A percentile compares a stretch with the other conserved stretches of the same genome.
Conservation (phyloP, 2,888 invertebrate genomes). For the Seira musarum region DNA sequence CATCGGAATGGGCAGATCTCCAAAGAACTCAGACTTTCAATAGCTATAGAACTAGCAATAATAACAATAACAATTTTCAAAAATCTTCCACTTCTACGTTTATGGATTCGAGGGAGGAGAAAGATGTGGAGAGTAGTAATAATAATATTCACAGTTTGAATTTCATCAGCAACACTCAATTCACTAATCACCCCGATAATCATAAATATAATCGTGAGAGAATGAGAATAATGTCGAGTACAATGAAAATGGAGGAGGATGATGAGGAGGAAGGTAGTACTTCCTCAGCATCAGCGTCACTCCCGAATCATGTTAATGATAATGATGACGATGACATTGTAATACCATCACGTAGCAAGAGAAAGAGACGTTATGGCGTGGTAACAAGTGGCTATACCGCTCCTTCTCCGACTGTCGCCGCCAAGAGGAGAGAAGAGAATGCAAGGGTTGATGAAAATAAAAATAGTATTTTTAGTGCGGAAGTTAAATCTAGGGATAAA, state of each 20-base stretch:
- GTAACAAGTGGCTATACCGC: conserved; percentile 28
- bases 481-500: too few relatives aligned
- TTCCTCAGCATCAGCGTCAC: conserved; percentile 28
- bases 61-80: conserved; percentile 8
- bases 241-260: neutral
- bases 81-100: neutral
- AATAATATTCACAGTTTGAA: conserved; percentile 29
- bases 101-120: neutral
- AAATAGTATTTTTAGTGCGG: too few relatives aligned
- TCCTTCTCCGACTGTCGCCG: conserved; percentile 20
- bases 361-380: conserved; percentile 33
- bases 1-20: conserved; percentile 34
- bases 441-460: too few relatives aligned
- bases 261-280: conserved; percentile 7
- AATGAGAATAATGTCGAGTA: neutral
- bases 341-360: conserved; percentile 52
- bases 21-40: conserved; percentile 5
- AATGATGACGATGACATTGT: conserved; percentile 58
- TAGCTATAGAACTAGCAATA: conserved; percentile 22
- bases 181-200: conserved; percentile 41
- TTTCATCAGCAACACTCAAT: conserved; percentile 46
- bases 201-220: conserved; percentile 32
- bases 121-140: neutral
- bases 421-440: conserved; percentile 7
- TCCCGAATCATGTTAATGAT: conserved; percentile 53